Conservation (phyloP, 2,888 invertebrate species). For the Saturnia pavonia region DNA sequence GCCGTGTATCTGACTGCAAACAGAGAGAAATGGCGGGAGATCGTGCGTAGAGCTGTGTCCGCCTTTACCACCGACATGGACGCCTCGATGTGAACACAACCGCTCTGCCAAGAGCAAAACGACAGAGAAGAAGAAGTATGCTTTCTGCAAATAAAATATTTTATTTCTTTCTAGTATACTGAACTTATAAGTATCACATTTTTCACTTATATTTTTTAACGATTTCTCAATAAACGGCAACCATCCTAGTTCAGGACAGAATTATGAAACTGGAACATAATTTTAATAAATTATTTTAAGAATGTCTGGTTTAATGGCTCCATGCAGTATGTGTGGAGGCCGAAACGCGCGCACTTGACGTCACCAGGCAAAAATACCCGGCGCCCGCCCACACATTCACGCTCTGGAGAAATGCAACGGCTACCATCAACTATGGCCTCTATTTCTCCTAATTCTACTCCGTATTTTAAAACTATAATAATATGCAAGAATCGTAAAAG, state of each 20-base stretch:
- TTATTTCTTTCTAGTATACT: background rate
- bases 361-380: constrained; percentile 64
- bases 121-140: too few relatives aligned
- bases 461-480: background rate
- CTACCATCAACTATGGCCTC: constrained; percentile 1
- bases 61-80: too few relatives aligned
- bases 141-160: background rate
- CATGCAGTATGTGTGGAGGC: constrained; percentile 43
- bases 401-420: constrained; percentile 49
- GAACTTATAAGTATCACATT: background rate
- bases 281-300: background rate
- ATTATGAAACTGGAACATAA: background rate
- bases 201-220: background rate
- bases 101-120: too few relatives aligned
- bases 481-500: background rate
- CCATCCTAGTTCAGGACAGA: background rate
- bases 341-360: constrained; percentile 48
- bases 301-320: constrained; percentile 41
- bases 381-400: constrained; percentile 51
- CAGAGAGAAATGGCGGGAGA: too few relatives aligned
- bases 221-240: background rate
- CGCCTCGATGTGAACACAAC: too few relatives aligned
- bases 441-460: constrained; percentile 6
- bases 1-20: too few relatives aligned
- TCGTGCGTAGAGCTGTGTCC: too few relatives aligned